Conservation (phyloP, 1,140 invertebrate species). For the Diachasmimorpha longicaudata region DNA sequence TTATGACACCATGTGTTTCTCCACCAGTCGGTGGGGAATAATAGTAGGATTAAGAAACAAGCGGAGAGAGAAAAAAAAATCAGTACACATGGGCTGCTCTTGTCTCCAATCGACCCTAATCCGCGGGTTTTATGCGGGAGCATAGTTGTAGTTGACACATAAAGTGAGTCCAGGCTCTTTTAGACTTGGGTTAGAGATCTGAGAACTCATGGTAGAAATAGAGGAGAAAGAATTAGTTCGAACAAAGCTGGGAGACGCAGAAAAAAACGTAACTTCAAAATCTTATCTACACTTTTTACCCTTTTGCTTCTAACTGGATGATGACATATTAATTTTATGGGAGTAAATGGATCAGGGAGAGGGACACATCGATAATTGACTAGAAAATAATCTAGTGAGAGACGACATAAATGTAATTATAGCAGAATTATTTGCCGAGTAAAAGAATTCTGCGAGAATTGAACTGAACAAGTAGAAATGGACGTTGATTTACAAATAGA, state of each 20-base stretch:
- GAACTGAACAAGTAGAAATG: too few relatives aligned
- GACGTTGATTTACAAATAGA: too few relatives aligned
- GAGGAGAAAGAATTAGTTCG: neutral
- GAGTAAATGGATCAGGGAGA: neutral
- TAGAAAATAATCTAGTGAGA: neutral
- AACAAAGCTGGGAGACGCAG: neutral
- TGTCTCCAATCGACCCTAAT: conserved; percentile 35
- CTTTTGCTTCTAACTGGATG: too few relatives aligned
- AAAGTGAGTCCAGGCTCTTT: conserved; percentile 28
- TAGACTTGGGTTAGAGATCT: conserved; percentile 19
- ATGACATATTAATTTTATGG: too few relatives aligned
- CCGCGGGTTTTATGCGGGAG: conserved; percentile 35
- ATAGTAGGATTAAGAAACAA: neutral
- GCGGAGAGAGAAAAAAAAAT: neutral
- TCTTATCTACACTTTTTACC: too few relatives aligned
- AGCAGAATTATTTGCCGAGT: neutral
- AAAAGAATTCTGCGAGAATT: neutral
- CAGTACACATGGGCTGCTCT: neutral
- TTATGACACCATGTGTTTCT: neutral
- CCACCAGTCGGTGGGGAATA: neutral
- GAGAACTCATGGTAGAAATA: neutral
- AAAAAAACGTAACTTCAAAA: neutral
- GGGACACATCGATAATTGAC: neutral
- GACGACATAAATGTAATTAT: neutral
- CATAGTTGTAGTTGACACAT: conserved; percentile 31